phyloP scores from a whole-genome alignment of 2,113 vertebrate species.

The Heterotilapia buettikoferi region DNA sequence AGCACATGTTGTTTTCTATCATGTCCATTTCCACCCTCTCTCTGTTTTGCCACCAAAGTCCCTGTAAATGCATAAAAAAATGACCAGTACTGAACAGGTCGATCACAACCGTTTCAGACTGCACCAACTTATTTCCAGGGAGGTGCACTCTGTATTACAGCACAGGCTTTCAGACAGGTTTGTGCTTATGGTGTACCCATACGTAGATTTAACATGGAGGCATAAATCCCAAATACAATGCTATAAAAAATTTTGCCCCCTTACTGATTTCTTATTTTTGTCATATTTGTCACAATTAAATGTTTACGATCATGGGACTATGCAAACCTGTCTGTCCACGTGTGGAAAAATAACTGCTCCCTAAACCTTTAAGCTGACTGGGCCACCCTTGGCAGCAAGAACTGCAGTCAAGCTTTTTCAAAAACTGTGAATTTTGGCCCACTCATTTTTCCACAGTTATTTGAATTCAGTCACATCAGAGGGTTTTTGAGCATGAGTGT shows the following conservation, averaged over 20 bases:
- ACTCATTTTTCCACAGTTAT: background rate
- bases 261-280: background rate
- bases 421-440: background rate
- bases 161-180: background rate
- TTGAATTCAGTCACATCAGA: background rate
- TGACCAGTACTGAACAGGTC: background rate
- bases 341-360: background rate
- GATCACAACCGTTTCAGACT: background rate
- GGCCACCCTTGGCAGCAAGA: background rate
- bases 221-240: background rate
- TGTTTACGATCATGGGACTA: background rate
- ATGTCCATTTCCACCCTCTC: background rate
- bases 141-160: background rate
- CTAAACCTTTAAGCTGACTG: background rate
- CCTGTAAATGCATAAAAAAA: background rate
- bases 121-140: background rate
- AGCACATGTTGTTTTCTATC: background rate
- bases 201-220: background rate
- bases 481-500: background rate
- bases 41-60: background rate
- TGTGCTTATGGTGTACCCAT: background rate
- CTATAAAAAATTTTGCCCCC: fast-evolving
- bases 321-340: background rate
- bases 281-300: background rate
- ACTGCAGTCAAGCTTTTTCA: background rate